A percentile compares a stretch with the other conserved stretches of the same genome.
phyloP scores from a whole-genome alignment of 2,113 vertebrate species.

The Puma concolor region DNA sequence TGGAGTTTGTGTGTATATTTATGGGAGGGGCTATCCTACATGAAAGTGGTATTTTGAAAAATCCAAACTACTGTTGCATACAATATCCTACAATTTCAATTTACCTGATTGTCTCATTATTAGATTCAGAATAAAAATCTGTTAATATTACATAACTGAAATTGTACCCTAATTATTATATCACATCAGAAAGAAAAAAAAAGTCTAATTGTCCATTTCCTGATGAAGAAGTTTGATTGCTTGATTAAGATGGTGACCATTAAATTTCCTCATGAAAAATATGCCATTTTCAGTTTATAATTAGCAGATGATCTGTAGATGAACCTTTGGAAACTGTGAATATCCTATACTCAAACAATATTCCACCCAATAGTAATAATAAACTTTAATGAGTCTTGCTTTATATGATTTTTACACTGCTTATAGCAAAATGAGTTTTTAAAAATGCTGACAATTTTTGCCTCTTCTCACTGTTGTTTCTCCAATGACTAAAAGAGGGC shows the following conservation, averaged over 20 bases:
- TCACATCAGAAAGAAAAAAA: background rate
- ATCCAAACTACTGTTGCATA: background rate
- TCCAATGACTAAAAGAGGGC: background rate
- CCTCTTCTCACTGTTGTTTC: background rate
- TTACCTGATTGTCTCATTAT: background rate
- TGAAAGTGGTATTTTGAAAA: background rate
- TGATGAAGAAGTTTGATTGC: background rate
- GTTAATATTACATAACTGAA: background rate
- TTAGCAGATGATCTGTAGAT: background rate
- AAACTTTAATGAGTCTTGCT: background rate
- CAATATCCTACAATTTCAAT: background rate
- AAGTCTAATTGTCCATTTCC: background rate
- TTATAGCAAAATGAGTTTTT: background rate
- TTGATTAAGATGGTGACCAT: background rate
- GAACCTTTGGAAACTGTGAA: background rate
- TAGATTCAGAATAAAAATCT: background rate
- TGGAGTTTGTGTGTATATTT: background rate
- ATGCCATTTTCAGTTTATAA: background rate
- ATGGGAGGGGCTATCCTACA: background rate
- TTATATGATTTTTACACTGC: background rate
- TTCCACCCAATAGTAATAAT: background rate
- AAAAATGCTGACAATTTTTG: background rate
- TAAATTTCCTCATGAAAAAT: background rate
- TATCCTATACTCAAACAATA: background rate
- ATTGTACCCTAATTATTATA: background rate